phyloP scores from a whole-genome alignment of 2,797 vertebrate genomes.

The Melanotaenia pygmaea region DNA sequence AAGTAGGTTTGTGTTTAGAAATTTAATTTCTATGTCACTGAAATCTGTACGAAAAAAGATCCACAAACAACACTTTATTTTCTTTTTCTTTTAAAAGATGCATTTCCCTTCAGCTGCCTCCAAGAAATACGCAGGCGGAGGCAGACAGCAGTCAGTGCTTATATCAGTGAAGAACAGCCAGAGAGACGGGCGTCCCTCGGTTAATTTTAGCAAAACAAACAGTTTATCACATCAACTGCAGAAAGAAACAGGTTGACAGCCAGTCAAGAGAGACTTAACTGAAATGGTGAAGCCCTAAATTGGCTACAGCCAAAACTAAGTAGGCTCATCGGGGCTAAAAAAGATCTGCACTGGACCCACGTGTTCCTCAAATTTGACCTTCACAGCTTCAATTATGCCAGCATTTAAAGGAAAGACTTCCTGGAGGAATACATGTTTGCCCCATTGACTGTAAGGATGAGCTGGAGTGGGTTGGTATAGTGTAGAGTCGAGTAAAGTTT shows the following conservation, averaged over 20 bases:
- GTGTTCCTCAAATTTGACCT: conserved; percentile 39
- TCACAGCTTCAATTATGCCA: conserved; percentile 17
- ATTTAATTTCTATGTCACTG: neutral
- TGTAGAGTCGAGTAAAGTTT: too few species aligned
- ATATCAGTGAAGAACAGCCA: conserved; percentile 16
- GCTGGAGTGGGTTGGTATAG: too few species aligned
- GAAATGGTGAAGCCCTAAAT: conserved; percentile 35
- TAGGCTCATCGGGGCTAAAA: conserved; percentile 29
- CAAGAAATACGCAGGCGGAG: neutral
- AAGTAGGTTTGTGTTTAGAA: neutral
- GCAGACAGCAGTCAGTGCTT: conserved; percentile 2
- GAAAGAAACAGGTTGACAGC: conserved; percentile 32
- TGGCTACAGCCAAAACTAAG: conserved; percentile 39
- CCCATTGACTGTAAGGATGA: neutral
- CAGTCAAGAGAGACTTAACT: conserved; percentile 18
- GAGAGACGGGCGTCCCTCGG: neutral
- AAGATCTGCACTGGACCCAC: conserved; percentile 15
- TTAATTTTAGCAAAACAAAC: conserved; percentile 2
- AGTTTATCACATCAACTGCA: neutral
- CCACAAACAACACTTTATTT: neutral
- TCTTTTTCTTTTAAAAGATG: neutral
- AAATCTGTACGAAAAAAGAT: neutral
- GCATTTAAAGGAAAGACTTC: neutral
- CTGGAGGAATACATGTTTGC: neutral
- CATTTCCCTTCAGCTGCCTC: neutral